phyloP scores from a whole-genome alignment of 1,140 invertebrate genomes.

The Polypedilum vanderplanki region DNA sequence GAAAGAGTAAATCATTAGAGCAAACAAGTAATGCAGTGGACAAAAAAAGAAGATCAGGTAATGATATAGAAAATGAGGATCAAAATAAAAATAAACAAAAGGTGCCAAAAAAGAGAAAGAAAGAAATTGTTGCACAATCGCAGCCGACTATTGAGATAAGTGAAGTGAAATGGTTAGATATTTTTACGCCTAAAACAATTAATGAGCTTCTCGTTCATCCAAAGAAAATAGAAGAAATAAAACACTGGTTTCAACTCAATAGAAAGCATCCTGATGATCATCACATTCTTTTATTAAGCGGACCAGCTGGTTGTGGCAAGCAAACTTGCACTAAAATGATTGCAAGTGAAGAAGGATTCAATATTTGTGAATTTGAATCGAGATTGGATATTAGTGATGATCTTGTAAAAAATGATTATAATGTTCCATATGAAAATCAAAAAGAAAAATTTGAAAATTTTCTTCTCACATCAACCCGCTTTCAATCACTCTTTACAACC shows the following conservation, averaged over 20 bases:
- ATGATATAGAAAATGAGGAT: neutral
- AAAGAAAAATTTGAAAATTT: conserved; percentile 60
- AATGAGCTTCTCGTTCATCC: conserved; percentile 53
- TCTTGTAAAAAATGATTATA: conserved; percentile 34
- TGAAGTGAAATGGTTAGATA: conserved; percentile 48
- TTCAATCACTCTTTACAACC: conserved; percentile 52
- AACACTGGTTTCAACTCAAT: conserved; percentile 47
- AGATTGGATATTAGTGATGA: conserved; percentile 51
- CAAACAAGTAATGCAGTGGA: too few relatives aligned
- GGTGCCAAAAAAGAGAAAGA: too few relatives aligned
- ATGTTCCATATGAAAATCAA: conserved; percentile 49
- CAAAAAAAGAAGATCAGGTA: too few relatives aligned
- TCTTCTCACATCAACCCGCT: conserved; percentile 59
- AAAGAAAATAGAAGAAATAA: conserved; percentile 56
- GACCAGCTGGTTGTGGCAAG: conserved; percentile 66
- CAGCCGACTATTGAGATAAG: too few relatives aligned
- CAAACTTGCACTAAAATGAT: conserved; percentile 54
- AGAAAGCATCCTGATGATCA: conserved; percentile 44
- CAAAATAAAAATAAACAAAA: neutral
- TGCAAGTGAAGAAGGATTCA: conserved; percentile 51
- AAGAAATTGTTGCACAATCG: too few relatives aligned
- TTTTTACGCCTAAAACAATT: conserved; percentile 47
- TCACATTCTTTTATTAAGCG: conserved; percentile 55
- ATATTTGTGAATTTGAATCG: conserved; percentile 64
- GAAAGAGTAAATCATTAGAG: too few relatives aligned